A percentile compares a stretch with the other conserved stretches of the same genome.
Conservation (phyloP, 2,113 vertebrate genomes). For the Tupaia chinensis region DNA sequence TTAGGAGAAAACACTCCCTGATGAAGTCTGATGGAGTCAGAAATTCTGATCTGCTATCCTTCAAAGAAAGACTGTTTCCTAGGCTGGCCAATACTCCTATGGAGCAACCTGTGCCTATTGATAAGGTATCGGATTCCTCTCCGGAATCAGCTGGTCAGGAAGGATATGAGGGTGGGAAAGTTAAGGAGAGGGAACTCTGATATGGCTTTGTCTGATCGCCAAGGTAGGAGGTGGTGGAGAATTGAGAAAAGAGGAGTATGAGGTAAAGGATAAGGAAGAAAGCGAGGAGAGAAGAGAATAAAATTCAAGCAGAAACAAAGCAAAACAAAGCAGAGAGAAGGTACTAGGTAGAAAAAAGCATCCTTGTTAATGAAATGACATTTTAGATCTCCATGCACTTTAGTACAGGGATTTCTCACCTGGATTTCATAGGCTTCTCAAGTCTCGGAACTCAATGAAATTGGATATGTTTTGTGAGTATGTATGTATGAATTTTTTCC, state of each 20-base stretch:
- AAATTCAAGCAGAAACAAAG: slow-evolving; percentile 47
- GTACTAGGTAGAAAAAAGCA: background rate
- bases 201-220: slow-evolving; percentile 75
- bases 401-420: background rate
- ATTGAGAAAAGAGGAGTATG: slow-evolving; percentile 65
- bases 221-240: slow-evolving; percentile 61
- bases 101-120: slow-evolving; percentile 74
- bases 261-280: slow-evolving; percentile 55
- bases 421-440: background rate
- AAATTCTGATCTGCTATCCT: slow-evolving; percentile 77
- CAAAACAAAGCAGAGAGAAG: slow-evolving; percentile 18
- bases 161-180: slow-evolving; percentile 70
- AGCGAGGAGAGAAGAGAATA: background rate
- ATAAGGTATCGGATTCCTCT: slow-evolving; percentile 81
- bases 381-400: background rate
- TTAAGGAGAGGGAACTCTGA: slow-evolving; percentile 52
- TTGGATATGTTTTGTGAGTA: background rate
- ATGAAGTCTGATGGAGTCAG: slow-evolving; percentile 66
- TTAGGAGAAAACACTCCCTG: slow-evolving; percentile 54
- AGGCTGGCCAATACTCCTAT: slow-evolving; percentile 75
- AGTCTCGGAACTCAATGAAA: background rate
- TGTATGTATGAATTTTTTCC: background rate
- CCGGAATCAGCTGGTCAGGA: slow-evolving; percentile 84
- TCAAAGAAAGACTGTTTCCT: slow-evolving; percentile 81
- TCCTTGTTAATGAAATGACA: background rate